phyloP scores from a whole-genome alignment of 2,888 invertebrate genomes.

The Aphodius granarius region DNA sequence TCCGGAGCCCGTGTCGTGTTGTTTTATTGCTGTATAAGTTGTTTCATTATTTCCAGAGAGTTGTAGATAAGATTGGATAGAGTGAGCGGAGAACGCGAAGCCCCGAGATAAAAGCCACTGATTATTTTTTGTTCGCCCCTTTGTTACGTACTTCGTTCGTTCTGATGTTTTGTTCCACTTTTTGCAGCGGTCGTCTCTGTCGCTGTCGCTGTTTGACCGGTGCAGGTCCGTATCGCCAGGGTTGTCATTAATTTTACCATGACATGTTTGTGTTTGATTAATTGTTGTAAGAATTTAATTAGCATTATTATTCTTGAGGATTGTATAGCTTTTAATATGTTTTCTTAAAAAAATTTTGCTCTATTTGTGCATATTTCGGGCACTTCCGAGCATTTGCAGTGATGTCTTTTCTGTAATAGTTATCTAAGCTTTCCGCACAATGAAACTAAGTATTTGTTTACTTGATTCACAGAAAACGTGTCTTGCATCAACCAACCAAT shows the following conservation, averaged over 20 bases:
- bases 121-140: constrained; percentile 33
- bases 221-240: background rate
- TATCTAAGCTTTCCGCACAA: too few species aligned
- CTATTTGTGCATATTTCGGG: too few species aligned
- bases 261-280: background rate
- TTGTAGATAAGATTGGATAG: constrained; percentile 49
- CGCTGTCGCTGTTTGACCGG: background rate
- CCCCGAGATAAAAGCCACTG: constrained; percentile 41
- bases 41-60: constrained; percentile 49
- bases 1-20: constrained; percentile 36
- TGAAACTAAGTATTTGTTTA: too few species aligned
- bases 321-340: too few species aligned
- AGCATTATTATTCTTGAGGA: too few species aligned
- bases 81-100: constrained; percentile 15
- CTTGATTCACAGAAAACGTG: too few species aligned
- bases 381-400: too few species aligned
- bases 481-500: too few species aligned
- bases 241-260: background rate
- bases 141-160: constrained; percentile 8
- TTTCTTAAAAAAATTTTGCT: too few species aligned
- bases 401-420: too few species aligned
- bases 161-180: background rate
- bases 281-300: background rate
- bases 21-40: constrained; percentile 50
- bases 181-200: background rate